phyloP scores from a whole-genome alignment of 2,888 invertebrate genomes.

The Cryptocephalus moraei region DNA sequence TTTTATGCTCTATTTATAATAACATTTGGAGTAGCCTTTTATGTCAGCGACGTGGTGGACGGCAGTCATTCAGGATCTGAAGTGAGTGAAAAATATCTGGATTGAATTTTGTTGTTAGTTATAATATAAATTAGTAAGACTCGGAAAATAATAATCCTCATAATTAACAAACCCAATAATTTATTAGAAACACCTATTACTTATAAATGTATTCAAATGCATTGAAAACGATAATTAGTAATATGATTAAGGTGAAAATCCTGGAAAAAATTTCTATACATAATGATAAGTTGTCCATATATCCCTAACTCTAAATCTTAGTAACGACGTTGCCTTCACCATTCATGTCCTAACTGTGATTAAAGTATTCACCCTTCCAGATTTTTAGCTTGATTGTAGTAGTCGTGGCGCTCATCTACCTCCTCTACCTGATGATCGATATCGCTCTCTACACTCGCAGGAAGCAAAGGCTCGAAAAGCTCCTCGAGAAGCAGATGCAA shows the following conservation, averaged over 20 bases:
- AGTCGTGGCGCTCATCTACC: constrained; percentile 48
- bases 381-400: constrained; percentile 52
- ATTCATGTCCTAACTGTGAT: neutral
- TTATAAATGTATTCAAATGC: too few species aligned
- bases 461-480: constrained; percentile 33
- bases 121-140: too few species aligned
- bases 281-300: too few species aligned
- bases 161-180: too few species aligned
- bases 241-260: too few species aligned
- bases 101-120: too few species aligned
- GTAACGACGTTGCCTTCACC: neutral
- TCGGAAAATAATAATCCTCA: too few species aligned
- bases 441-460: constrained; percentile 47
- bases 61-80: constrained; percentile 41
- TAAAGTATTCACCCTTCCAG: constrained; percentile 31
- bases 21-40: constrained; percentile 54
- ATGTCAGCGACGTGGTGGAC: constrained; percentile 49
- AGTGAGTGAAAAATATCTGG: constrained; percentile 42
- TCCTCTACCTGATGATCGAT: constrained; percentile 51
- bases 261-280: too few species aligned
- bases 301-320: too few species aligned
- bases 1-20: constrained; percentile 60
- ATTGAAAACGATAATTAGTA: too few species aligned
- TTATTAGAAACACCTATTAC: too few species aligned
- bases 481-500: constrained; percentile 18